Evolutionary conservation across 2,113 vertebrate genomes (phyloP), one percentile per base, ranked within the genome.

Genomic region (Pachypanchax playfairii): DNA sequence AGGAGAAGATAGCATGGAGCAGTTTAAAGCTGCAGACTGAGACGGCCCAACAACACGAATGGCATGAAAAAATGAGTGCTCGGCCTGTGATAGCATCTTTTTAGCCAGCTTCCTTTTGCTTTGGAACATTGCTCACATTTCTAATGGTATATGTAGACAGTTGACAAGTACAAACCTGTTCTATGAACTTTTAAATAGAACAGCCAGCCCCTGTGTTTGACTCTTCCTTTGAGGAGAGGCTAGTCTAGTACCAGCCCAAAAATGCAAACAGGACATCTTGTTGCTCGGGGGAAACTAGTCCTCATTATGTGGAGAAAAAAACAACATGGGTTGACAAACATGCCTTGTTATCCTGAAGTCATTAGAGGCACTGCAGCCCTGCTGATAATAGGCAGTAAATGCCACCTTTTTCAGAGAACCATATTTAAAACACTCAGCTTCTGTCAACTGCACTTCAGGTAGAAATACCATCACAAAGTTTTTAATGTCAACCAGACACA

Each of bases 81-180:
- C 29, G 15, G 51, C n/a, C 39, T 22, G 56, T 0, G 92, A 93
- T 93, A 90, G 67, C 82, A 93, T 93, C 91, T 86, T 75, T 65
- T 62, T 64, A 80, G 65, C 57, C 70, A 22, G 77, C 85, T 89
- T 88, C 85, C 84, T 80, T 85, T 83, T 70, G 71, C 82, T 79
- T 66, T 79, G 83, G 86, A 89, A 89, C 89, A 90, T 89, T 91
- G 84, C 82, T 89, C 51, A 59, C 80, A 87, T 91, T 89, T 86
- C 88, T 88, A 90, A 88, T 86, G 87, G 74, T 83, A 87, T 76
- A 89, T 88, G 84, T 79, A 80, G 87, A 87, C 80, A 31, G 51
- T 51, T 18, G 22, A 73, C 89, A 49, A 83, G 92, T 79, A 68
- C 55, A 74, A 85, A 91, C 91, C 84, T 87, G 91, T 89, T 89